Percentiles rank a stretch among this genome's conserved stretches.
Evolutionary conservation across 2,888 invertebrate species (phyloP).

Genomic region (Ochlodes sylvanus): DNA sequence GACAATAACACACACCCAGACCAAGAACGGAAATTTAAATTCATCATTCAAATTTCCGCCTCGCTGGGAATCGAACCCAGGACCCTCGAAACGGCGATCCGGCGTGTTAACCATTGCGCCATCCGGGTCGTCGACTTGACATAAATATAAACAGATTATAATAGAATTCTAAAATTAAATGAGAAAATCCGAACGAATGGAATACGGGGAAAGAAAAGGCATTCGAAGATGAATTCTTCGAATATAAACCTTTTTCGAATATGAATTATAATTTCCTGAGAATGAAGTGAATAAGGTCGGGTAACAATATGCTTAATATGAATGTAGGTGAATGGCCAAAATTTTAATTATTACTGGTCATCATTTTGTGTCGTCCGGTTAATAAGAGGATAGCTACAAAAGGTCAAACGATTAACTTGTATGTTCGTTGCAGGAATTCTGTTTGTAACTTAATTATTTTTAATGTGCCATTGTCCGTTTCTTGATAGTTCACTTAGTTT

Average conservation of each 20-base stretch:
- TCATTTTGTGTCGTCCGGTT: constrained; percentile 34
- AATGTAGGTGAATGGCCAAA: constrained; percentile 40
- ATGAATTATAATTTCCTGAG: constrained; percentile 40
- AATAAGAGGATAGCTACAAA: constrained; percentile 41
- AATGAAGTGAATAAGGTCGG: constrained; percentile 41
- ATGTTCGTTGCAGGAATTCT: constrained; percentile 24
- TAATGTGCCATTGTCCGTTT: constrained; percentile 10
- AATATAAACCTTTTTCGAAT: too few species aligned
- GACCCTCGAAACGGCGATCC: too few species aligned
- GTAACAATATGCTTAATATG: constrained; percentile 43
- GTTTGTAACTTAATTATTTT: constrained; percentile 20
- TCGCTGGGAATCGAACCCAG: too few species aligned
- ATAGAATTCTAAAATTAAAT: constrained; percentile 15
- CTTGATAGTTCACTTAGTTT: not conserved
- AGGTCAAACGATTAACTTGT: constrained; percentile 37
- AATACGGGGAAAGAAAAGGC: constrained; percentile 39
- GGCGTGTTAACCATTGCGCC: too few species aligned
- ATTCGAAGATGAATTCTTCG: constrained; percentile 14
- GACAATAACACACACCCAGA: too few species aligned
- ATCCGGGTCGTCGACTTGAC: too few species aligned
- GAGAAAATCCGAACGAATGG: constrained; percentile 35
- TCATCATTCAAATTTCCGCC: too few species aligned
- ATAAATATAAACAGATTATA: too few species aligned
- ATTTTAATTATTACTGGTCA: constrained; percentile 44
- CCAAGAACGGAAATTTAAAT: too few species aligned